phyloP scores from a whole-genome alignment of 2,113 vertebrate genomes.

The Hydrochoerus hydrochaeris region DNA sequence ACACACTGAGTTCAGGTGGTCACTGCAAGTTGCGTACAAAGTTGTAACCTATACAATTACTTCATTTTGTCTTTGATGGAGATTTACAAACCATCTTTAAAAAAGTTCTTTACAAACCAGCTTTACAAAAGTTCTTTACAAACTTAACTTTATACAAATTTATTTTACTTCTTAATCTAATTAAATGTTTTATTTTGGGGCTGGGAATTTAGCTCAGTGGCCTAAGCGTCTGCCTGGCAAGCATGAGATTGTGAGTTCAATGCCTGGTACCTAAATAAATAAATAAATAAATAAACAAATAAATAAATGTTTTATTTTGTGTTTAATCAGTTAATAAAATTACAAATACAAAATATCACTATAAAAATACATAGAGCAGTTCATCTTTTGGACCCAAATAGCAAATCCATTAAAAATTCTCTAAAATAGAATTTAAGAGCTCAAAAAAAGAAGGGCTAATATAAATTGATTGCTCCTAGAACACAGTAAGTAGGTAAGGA shows the following conservation, averaged over 20 bases:
- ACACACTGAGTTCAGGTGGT: not conserved
- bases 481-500: conserved; percentile 18
- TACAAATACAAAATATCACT: conserved; percentile 43
- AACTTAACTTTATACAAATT: conserved; percentile 16
- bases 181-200: not conserved
- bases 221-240: too few species aligned
- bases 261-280: too few species aligned
- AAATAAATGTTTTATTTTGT: not conserved
- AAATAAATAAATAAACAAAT: too few species aligned
- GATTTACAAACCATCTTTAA: conserved; percentile 10
- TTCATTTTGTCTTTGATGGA: not conserved
- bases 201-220: too few species aligned
- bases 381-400: not conserved
- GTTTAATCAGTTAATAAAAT: conserved; percentile 47
- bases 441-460: not conserved
- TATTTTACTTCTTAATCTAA: conserved; percentile 28
- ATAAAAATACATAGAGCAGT: conserved; percentile 47
- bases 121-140: conserved; percentile 3
- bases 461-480: not conserved
- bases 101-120: conserved; percentile 29
- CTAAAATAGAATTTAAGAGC: conserved; percentile 36
- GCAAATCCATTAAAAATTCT: conserved; percentile 45
- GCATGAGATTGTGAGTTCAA: too few species aligned
- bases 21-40: not conserved
- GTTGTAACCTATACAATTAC: not conserved